Base-by-base conservation (phyloP, 2,797 vertebrate genomes). In the Eptatretus atami region DNA sequence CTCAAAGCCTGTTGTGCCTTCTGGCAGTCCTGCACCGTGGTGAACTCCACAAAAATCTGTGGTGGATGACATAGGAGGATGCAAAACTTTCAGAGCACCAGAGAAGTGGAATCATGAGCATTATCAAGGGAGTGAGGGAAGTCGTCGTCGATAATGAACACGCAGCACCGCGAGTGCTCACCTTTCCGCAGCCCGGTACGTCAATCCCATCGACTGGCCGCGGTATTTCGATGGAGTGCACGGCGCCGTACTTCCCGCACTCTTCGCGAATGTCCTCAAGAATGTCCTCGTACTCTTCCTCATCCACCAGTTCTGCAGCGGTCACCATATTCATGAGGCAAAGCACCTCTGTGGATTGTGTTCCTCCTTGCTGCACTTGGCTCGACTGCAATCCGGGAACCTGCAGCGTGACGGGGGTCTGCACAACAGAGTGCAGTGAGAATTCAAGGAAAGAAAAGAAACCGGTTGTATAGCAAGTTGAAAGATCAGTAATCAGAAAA, bases 251-350 rank as follows among this genome's bases (percentile, higher is more conserved):
- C 69, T 79, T 80, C 74, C 77, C 75, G 72, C 78, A 79, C 71
- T 80, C 78, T 63, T 78, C 76, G 1, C 74, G 69, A 67, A 80
- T 75, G 69, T 80, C 78, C 13, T 79, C 77, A 68, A 79, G 72
- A 70, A 80, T 80, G 73, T 80, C 78, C 72, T 80, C 77, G 12
- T 79, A 79, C 71, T 79, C 78, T 25, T 80, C 75, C 10, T 80
- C 76, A 1, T 79, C 78, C 69, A 77, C 71, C 71, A 80, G 75
- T 67, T 80, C 78, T 67, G 79, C 78, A 0, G 78, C 72, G 75
- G 79, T 75, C 67, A 80, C 75, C 78, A 79, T 80, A 71, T 80
- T 79, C 67, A 80, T 75, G 53, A 79, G 75, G 67, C 78, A 80
- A 65, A 80, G 70, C 67, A 79, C 78, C 70, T 78, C 74, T 0